Base-by-base conservation (phyloP, 2,113 vertebrate species). In the Pteronura brasiliensis region DNA sequence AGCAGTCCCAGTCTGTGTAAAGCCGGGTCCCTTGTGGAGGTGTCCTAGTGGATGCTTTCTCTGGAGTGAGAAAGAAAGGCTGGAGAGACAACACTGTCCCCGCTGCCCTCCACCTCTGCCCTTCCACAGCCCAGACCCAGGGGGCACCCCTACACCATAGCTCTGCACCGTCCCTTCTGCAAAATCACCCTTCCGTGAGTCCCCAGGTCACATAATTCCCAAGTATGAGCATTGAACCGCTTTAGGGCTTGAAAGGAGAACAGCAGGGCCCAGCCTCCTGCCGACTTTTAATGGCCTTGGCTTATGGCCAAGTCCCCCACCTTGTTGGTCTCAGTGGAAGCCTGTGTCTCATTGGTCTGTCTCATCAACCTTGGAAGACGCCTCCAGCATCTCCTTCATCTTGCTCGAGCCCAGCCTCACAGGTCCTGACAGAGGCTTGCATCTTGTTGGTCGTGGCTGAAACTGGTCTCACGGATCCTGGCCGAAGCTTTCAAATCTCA, bases 111-210 rank as follows among this genome's bases (percentile, higher is more conserved):
- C 42, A 4, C 4, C 31, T 20, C 57, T 21, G 57, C 21, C 11
- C 39, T 17, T 57, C 31, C 10, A 1, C 11, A 25, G 44, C 83
- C 72, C 12, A 29, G 36, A 27, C 36, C 4, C 10, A 18, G 15
- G 84, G 0, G 21, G 20, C 36, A 6, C 20, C 7, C 13, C 59
- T 3, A 12, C 11, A 9, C 17, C 20, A n/a, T 6, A 29, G 69
- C 55, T 4, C 34, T 3, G n/a, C 13, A 4, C 57, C 42, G 14
- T 2, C 36, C 25, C 57, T 31, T 11, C 59, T 44, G 20, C 21
- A 3, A 18, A 3, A 6, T 1, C n/a, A 4, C 27, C 9, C 36
- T 25, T n/a, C 4, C 1, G 36, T 14, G 15, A 27, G 4, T 39
- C 36, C 74, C 61, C 74, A 17, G 12, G 36, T 0, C 49, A 20